phyloP scores from a whole-genome alignment of 2,113 vertebrate species.

The Lagopus muta region DNA sequence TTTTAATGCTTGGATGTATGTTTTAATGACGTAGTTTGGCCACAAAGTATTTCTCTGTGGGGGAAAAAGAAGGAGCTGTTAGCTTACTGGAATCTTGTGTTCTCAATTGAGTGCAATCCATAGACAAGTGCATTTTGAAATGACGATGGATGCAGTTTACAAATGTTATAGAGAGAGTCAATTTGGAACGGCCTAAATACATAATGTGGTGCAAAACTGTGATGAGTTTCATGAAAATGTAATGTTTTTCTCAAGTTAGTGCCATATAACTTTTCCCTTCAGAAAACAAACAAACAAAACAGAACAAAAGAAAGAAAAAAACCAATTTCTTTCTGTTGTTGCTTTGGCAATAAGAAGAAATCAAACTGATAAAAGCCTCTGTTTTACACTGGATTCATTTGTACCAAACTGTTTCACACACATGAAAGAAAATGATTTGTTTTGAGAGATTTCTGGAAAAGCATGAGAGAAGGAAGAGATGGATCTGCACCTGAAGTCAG shows the following conservation, averaged over 20 bases:
- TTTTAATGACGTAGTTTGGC: not conserved
- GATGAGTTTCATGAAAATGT: not conserved
- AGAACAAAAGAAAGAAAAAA: not conserved
- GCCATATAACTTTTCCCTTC: not conserved
- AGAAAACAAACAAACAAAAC: not conserved
- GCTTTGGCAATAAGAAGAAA: not conserved
- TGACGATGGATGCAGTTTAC: slow-evolving; percentile 15
- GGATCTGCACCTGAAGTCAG: not conserved
- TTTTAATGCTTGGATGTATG: not conserved
- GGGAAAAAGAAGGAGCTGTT: not conserved
- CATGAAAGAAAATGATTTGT: not conserved
- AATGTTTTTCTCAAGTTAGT: slow-evolving; percentile 6
- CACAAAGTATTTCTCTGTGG: not conserved
- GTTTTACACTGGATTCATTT: not conserved
- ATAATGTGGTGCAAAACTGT: not conserved
- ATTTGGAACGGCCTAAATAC: slow-evolving; percentile 20
- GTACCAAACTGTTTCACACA: not conserved
- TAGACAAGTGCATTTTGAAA: slow-evolving; percentile 28
- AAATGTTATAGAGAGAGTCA: slow-evolving; percentile 25
- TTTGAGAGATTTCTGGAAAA: not conserved
- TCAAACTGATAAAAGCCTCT: not conserved
- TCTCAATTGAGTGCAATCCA: not conserved
- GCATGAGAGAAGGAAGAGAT: not conserved
- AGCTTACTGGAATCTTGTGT: slow-evolving; percentile 12
- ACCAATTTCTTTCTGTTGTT: not conserved